Percentiles rank a stretch among this genome's conserved stretches.
Evolutionary conservation across 92 coral and sea anemone genomes (phyloP).

Genomic region (Micromussa lordhowensis): DNA sequence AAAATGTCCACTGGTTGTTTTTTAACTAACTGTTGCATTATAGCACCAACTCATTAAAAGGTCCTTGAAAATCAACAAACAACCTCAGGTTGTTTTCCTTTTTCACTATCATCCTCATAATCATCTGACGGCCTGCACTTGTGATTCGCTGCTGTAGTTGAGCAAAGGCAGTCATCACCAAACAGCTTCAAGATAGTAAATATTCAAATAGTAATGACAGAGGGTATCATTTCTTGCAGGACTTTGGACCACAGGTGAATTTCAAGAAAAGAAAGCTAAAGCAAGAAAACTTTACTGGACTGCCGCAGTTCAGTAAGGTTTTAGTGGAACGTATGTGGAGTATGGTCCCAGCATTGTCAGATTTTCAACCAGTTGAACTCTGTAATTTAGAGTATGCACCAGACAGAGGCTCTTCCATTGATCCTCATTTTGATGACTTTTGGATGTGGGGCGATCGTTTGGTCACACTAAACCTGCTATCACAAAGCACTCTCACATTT

Average conservation of each 20-base stretch:
- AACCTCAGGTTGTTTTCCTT: too few relatives aligned
- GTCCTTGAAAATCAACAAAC: too few relatives aligned
- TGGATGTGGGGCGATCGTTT: slow-evolving; percentile 99
- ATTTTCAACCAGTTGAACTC: slow-evolving; percentile 88
- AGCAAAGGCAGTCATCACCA: too few relatives aligned
- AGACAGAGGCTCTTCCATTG: slow-evolving; percentile 91
- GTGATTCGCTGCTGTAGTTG: too few relatives aligned
- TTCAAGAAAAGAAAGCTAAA: slow-evolving; percentile 91
- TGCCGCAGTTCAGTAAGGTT: slow-evolving; percentile 80
- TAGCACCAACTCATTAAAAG: too few relatives aligned
- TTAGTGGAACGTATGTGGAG: slow-evolving; percentile 81
- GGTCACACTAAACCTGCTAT: slow-evolving; percentile 84
- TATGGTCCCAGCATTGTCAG: slow-evolving; percentile 50
- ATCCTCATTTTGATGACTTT: slow-evolving; percentile 92
- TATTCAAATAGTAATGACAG: not conserved
- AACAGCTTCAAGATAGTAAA: too few relatives aligned
- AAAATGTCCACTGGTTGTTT: too few relatives aligned
- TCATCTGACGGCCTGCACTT: too few relatives aligned
- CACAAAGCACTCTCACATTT: slow-evolving; percentile 80
- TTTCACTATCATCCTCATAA: too few relatives aligned
- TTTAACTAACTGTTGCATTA: too few relatives aligned
- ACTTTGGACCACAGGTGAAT: slow-evolving; percentile 98
- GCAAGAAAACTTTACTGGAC: slow-evolving; percentile 80
- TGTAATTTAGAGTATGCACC: slow-evolving; percentile 93
- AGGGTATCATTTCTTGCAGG: slow-evolving; percentile 58